Conservation (phyloP, 2,888 invertebrate species). For the Acronicta alni region DNA sequence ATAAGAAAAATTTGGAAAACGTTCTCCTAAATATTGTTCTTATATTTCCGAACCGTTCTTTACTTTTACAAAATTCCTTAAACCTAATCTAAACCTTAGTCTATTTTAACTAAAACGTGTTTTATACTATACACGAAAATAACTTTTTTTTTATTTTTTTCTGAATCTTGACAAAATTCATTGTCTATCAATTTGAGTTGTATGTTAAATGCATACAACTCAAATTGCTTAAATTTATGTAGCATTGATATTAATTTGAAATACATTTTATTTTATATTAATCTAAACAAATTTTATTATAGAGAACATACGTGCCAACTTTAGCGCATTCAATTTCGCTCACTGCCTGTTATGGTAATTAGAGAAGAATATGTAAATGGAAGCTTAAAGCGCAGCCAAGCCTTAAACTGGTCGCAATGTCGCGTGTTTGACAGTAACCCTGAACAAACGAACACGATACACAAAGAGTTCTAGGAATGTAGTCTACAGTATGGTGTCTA, state of each 20-base stretch:
- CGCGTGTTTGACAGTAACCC: slow-evolving; percentile 41
- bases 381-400: slow-evolving; percentile 31
- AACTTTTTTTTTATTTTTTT: no score
- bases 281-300: neutral
- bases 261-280: neutral
- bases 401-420: slow-evolving; percentile 38
- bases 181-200: neutral
- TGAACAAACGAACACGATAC: slow-evolving; percentile 27
- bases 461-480: neutral
- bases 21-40: no score
- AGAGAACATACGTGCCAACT: slow-evolving; percentile 18
- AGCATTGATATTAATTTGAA: no score
- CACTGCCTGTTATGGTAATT: slow-evolving; percentile 26
- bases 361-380: slow-evolving; percentile 27
- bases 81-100: no score
- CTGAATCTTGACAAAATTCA: neutral
- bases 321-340: slow-evolving; percentile 23
- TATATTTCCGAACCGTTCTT: no score
- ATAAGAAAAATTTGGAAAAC: no score
- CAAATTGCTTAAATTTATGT: no score
- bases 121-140: no score
- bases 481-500: no score
- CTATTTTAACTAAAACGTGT: no score
- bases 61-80: no score
- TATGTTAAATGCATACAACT: no score